These are phyloP conservation scores for Sarotherodon lohbergeri DNA, from an alignment of 2,113 vertebrate genomes.

Conservation along the genomic window DNA sequence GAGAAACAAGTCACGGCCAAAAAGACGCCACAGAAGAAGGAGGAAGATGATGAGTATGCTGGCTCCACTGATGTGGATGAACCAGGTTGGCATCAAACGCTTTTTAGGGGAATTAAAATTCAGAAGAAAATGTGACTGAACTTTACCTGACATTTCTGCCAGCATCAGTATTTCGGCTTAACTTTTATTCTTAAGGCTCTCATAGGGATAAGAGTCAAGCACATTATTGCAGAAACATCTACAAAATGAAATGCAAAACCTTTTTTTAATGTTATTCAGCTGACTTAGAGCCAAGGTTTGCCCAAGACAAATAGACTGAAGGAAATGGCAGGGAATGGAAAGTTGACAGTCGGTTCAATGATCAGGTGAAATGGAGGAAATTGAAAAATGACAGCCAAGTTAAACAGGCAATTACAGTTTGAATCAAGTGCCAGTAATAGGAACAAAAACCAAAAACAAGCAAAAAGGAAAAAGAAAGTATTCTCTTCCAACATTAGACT, in stretches of 20 bases:
- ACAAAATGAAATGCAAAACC: background rate
- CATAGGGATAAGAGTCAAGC: background rate
- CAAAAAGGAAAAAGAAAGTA: background rate
- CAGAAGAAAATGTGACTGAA: background rate
- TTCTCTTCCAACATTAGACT: background rate
- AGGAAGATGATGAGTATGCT: slow-evolving; percentile 54
- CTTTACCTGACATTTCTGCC: background rate
- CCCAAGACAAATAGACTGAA: background rate
- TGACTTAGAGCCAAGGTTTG: background rate
- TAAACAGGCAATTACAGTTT: background rate
- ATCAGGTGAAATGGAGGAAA: background rate
- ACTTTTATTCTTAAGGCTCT: background rate
- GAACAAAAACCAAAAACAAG: background rate
- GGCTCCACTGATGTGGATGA: slow-evolving; percentile 69
- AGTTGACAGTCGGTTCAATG: background rate
- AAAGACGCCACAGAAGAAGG: slow-evolving; percentile 15
- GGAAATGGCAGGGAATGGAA: background rate
- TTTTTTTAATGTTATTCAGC: background rate
- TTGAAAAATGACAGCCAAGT: background rate
- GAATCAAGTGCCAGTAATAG: background rate
- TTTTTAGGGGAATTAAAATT: background rate
- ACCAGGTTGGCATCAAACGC: slow-evolving; percentile 42
- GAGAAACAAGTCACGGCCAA: slow-evolving; percentile 39
- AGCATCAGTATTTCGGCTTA: background rate
- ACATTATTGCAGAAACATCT: background rate